Evolutionary conservation across 2,888 invertebrate genomes (phyloP).

Genomic region (Drosophila nigricruria): DNA sequence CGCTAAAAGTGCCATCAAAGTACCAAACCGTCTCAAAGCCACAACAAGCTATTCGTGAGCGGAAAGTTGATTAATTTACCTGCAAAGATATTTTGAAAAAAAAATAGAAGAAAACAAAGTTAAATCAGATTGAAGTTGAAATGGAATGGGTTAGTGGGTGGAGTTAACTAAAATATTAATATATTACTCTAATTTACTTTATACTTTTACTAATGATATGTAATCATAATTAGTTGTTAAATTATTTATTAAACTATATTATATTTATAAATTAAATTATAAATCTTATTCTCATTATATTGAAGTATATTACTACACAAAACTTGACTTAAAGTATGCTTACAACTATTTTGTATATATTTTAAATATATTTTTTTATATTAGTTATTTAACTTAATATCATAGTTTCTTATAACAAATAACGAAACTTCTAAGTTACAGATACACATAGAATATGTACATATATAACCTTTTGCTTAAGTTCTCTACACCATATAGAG

Average conservation of each 20-base stretch:
- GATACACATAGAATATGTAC: too few species aligned
- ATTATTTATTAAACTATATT: neutral
- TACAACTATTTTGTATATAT: too few species aligned
- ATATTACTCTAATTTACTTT: neutral
- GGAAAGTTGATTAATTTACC: slow-evolving; percentile 56
- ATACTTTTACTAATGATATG: neutral
- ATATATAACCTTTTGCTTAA: too few species aligned
- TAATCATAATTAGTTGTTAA: neutral
- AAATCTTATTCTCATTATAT: too few species aligned
- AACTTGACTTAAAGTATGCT: too few species aligned
- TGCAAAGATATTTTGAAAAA: slow-evolving; percentile 47
- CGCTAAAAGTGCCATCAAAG: slow-evolving; percentile 17
- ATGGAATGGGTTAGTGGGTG: neutral
- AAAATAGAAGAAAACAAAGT: slow-evolving; percentile 6
- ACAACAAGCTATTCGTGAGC: slow-evolving; percentile 10
- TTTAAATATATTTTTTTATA: too few species aligned
- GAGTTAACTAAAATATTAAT: neutral
- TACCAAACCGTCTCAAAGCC: slow-evolving; percentile 43
- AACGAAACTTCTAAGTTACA: too few species aligned
- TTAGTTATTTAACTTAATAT: too few species aligned
- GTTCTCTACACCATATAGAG: too few species aligned
- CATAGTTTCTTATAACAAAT: too few species aligned
- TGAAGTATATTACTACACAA: too few species aligned
- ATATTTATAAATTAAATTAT: too few species aligned
- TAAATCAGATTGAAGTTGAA: neutral